Conservation (phyloP, 2,797 vertebrate genomes). For the Scolopax bukidnonensis region DNA sequence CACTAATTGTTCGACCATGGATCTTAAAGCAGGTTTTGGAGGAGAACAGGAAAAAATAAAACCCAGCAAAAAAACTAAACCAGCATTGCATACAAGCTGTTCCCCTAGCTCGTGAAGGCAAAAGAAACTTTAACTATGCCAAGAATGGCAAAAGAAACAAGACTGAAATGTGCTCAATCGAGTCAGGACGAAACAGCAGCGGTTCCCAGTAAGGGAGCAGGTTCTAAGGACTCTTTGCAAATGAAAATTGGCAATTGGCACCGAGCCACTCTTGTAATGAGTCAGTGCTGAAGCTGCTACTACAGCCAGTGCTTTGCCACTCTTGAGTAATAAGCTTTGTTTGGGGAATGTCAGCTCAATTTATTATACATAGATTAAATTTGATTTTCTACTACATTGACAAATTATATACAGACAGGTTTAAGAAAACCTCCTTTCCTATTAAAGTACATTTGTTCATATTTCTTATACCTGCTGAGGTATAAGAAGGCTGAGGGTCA, state of each 20-base stretch:
- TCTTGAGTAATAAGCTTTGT: conserved; percentile 36
- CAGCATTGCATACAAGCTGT: neutral
- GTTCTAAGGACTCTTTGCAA: neutral
- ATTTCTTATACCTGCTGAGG: conserved; percentile 6
- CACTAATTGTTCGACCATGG: neutral
- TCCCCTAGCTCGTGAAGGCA: neutral
- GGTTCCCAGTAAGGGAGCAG: neutral
- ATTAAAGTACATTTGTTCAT: neutral
- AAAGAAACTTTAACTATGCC: neutral
- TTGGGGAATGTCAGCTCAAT: conserved; percentile 55
- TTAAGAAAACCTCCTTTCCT: neutral
- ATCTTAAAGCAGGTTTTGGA: neutral
- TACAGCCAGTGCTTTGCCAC: neutral
- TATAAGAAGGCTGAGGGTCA: neutral
- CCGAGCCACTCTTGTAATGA: conserved; percentile 16
- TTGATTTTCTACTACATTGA: conserved; percentile 60
- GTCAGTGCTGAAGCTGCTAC: neutral
- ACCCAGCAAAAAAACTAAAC: neutral
- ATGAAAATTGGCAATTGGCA: conserved; percentile 45
- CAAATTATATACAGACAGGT: conserved; percentile 19
- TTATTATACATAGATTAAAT: conserved; percentile 56
- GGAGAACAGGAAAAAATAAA: neutral
- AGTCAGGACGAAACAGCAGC: neutral
- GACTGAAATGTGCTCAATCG: neutral
- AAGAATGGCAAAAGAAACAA: neutral